Evolutionary conservation across 2,888 invertebrate genomes (phyloP).

Genomic region (Dryobota labecula): DNA sequence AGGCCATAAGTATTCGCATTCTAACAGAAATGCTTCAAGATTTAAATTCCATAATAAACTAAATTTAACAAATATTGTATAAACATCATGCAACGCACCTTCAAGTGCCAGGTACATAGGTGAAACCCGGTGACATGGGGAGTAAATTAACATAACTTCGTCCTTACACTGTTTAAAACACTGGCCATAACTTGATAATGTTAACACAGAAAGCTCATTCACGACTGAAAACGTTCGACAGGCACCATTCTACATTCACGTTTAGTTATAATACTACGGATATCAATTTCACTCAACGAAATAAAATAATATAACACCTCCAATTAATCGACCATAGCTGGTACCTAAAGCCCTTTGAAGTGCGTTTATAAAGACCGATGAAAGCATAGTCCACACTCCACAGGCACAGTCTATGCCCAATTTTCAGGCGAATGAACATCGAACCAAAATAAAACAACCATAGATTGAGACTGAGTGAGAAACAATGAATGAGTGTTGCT

Average conservation of each 20-base stretch:
- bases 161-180: slow-evolving; percentile 82
- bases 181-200: slow-evolving; percentile 79
- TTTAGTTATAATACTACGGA: slow-evolving; percentile 78
- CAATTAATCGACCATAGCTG: slow-evolving; percentile 79
- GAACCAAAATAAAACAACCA: slow-evolving; percentile 55
- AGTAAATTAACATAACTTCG: slow-evolving; percentile 88
- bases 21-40: slow-evolving; percentile 47
- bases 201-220: slow-evolving; percentile 69
- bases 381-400: too few relatives aligned
- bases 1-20: slow-evolving; percentile 50
- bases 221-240: slow-evolving; percentile 67
- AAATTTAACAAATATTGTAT: slow-evolving; percentile 47
- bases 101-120: slow-evolving; percentile 86
- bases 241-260: slow-evolving; percentile 74
- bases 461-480: slow-evolving; percentile 42
- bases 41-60: slow-evolving; percentile 19
- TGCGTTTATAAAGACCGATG: slow-evolving; percentile 64
- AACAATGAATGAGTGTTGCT: slow-evolving; percentile 35
- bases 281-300: slow-evolving; percentile 67
- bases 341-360: slow-evolving; percentile 67
- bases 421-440: slow-evolving; percentile 55
- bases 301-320: slow-evolving; percentile 75
- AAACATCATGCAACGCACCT: slow-evolving; percentile 82
- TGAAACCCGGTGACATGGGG: slow-evolving; percentile 87
- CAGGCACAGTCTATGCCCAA: slow-evolving; percentile 44